A percentile compares a stretch with the other conserved stretches of the same genome.
Conservation (phyloP, 2,113 vertebrate genomes). For the Accipiter cooperii region DNA sequence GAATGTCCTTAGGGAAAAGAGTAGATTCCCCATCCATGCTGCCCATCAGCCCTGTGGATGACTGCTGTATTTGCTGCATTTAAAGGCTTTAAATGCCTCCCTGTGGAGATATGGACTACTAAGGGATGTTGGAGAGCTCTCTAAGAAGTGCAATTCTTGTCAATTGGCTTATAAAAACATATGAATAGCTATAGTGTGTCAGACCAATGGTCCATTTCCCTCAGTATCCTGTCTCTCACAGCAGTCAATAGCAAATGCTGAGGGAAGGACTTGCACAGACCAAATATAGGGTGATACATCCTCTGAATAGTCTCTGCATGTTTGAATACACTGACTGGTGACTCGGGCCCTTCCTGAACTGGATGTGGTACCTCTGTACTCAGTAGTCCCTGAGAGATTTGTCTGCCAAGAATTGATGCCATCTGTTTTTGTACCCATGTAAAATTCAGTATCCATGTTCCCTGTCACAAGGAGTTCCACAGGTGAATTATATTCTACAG, state of each 20-base stretch:
- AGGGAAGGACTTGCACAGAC: background rate
- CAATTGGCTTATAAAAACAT: background rate
- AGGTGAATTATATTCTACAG: background rate
- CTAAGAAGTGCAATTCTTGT: background rate
- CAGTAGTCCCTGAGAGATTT: background rate
- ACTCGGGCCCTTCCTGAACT: background rate
- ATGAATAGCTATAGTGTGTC: background rate
- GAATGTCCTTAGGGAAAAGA: background rate
- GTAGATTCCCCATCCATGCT: background rate
- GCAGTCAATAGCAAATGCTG: background rate
- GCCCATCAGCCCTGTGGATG: background rate
- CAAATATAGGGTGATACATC: background rate
- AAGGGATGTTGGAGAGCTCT: background rate
- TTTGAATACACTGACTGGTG: background rate
- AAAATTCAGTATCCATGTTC: background rate
- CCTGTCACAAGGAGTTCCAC: background rate
- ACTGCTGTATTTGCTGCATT: background rate
- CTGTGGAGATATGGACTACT: background rate
- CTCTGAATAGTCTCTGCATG: background rate
- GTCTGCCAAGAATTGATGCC: background rate
- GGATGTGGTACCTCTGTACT: background rate
- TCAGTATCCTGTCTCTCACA: background rate
- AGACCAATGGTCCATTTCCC: background rate
- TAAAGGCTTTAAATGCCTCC: background rate
- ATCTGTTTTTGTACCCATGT: background rate